Conservation (phyloP, 1,140 invertebrate species). For the Panulirus ornatus region DNA sequence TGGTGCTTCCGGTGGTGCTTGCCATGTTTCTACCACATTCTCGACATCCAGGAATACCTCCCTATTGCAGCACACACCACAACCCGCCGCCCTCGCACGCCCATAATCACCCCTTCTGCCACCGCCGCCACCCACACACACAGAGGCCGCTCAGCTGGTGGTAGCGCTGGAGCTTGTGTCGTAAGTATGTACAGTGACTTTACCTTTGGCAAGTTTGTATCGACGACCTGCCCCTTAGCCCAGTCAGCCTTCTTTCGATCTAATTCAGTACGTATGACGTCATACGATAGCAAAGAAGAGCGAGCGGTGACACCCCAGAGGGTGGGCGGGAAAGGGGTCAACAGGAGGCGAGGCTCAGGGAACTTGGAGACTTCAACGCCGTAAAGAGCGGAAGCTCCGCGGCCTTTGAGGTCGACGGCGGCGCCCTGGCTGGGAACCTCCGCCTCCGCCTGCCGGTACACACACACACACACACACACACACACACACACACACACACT, state of each 20-base stretch:
- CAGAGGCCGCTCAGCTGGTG: neutral
- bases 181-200: too few species aligned
- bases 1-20: neutral
- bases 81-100: neutral
- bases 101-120: too few species aligned
- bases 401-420: constrained; percentile 39
- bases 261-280: too few species aligned
- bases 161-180: too few species aligned
- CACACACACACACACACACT: neutral
- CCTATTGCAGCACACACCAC: constrained; percentile 20
- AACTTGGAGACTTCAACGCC: constrained; percentile 12
- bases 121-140: neutral
- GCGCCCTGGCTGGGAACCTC: neutral
- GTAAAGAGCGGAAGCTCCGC: constrained; percentile 29
- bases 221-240: too few species aligned
- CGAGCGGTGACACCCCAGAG: neutral
- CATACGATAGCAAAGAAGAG: too few species aligned
- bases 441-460: neutral
- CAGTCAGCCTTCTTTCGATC: too few species aligned
- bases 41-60: neutral
- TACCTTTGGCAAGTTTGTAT: too few species aligned
- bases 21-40: too few species aligned
- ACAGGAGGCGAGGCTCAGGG: neutral
- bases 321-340: neutral
- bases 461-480: constrained; percentile 12